These are phyloP conservation scores for Brachymystax lenok DNA, from an alignment of 2,797 vertebrate genomes.

Conservation along the genomic window DNA sequence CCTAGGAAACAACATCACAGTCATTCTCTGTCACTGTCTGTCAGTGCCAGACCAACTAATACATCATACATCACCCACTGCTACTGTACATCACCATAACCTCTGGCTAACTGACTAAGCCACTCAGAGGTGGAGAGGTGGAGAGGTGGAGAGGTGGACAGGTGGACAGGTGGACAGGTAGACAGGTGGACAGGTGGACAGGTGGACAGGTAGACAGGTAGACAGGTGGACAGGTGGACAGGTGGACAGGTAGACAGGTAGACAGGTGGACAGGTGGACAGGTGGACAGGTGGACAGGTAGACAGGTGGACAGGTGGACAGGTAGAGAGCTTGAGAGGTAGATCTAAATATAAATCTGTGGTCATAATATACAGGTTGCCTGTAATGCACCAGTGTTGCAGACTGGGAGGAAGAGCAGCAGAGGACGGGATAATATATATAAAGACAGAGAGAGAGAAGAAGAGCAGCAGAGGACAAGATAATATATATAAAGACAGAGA, in stretches of 20 bases:
- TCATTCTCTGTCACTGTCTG: slow-evolving; percentile 43
- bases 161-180: not conserved
- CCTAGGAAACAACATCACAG: slow-evolving; percentile 40
- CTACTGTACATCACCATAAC: slow-evolving; percentile 52
- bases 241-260: not conserved
- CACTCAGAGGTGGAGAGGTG: not conserved
- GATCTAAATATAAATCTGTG: not conserved
- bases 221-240: too few relatives aligned
- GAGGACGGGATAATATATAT: too few relatives aligned
- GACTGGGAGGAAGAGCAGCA: too few relatives aligned
- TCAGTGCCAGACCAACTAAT: slow-evolving; percentile 48
- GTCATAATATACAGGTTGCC: too few relatives aligned
- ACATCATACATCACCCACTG: slow-evolving; percentile 50
- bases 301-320: not conserved
- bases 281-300: not conserved
- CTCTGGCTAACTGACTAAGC: slow-evolving; percentile 41
- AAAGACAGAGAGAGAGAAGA: too few relatives aligned
- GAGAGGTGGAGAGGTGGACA: not conserved
- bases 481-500: too few relatives aligned
- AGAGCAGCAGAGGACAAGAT: too few relatives aligned
- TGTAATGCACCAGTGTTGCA: too few relatives aligned
- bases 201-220: not conserved
- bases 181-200: too few relatives aligned
- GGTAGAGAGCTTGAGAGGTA: not conserved
- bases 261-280: not conserved